Percentiles rank a stretch among this genome's conserved stretches.
Conservation (phyloP, 1,140 invertebrate genomes). For the Trichonephila clavata region DNA sequence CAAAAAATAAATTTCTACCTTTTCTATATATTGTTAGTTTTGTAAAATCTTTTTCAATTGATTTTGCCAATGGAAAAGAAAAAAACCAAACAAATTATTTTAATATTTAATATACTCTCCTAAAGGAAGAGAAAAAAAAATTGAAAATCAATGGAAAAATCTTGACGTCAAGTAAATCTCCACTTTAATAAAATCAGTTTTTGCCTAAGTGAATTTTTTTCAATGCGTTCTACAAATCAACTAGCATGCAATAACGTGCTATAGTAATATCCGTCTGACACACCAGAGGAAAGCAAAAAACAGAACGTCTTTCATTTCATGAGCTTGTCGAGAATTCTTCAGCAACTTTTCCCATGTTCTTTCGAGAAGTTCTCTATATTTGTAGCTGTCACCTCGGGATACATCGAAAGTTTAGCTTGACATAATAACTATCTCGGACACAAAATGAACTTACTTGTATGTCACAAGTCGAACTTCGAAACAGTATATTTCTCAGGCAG, state of each 20-base stretch:
- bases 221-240: neutral
- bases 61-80: no score
- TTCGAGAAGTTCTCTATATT: neutral
- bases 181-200: neutral
- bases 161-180: neutral
- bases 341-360: slow-evolving; percentile 1
- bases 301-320: neutral
- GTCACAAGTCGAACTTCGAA: neutral
- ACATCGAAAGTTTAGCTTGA: neutral
- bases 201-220: neutral
- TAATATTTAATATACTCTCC: no score
- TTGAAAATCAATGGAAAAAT: no score
- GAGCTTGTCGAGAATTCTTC: neutral
- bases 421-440: neutral
- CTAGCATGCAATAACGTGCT: neutral
- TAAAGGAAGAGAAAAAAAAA: no score
- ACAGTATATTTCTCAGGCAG: neutral
- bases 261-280: neutral
- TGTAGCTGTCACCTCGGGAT: neutral
- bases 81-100: no score
- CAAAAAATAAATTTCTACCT: no score
- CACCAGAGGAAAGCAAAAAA: neutral
- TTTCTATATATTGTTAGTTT: no score
- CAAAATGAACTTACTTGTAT: neutral
- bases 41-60: no score